Evolutionary conservation across 2,797 vertebrate genomes (phyloP), one percentile per base, ranked within the genome.

Genomic region (Pipistrellus nathusii): DNA sequence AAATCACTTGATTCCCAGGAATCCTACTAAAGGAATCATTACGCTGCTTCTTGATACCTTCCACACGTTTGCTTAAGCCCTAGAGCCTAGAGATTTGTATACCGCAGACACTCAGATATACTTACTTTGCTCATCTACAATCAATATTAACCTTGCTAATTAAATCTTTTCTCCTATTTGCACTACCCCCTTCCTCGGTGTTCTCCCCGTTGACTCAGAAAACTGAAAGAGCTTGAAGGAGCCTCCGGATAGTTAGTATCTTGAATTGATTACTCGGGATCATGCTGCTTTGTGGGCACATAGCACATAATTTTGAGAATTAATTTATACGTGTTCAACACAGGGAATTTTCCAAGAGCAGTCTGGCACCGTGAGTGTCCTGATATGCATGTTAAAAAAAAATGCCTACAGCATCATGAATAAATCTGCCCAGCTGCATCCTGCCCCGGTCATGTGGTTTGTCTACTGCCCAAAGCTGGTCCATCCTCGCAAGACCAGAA

Each of bases 171-270:
- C 38, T 90, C 55, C 21, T 32, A 1, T 92, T 86, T 88, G 15
- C 73, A 62, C 71, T 41, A 38, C 85, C 85, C 9, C 14, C 3
- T 25, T 25, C 27, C 55, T 81, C 18, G 7, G 41, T 35, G 2
- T 77, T 94, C 27, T 78, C 57, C 41, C 84, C 6, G 3, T 76
- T 55, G 12, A 55, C 76, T 93, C 27, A n/a, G 53, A 92, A 94
- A 94, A 80, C 71, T 64, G 44, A 75, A 96, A 83, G 55, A 75
- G 1, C 78, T 91, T 41, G 41, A n/a, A 82, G 51, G 85, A 93
- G 18, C 32, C 46, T 46, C 12, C 14, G 10, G 23, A 80, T 83
- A 48, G 25, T 87, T 87, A 66, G n/a, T 87, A 69, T 86, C 87
- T 94, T 35, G n/a, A 85, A 25, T 93, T 38, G 25, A 68, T 73